Evolutionary conservation across 1,140 invertebrate species (phyloP), one percentile per base, ranked within the genome.

Genomic region (Drosophila nikananu): DNA sequence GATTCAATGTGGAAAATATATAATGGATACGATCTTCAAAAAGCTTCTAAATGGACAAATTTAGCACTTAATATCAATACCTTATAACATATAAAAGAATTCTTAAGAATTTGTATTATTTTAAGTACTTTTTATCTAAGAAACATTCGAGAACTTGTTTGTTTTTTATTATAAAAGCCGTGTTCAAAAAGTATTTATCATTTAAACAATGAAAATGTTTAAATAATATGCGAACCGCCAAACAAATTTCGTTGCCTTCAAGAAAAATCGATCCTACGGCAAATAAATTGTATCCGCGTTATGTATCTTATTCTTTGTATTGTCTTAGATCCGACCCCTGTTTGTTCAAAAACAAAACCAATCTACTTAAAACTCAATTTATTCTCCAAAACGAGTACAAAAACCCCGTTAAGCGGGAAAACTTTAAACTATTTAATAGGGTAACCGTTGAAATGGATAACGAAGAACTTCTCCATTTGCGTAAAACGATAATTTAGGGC

Each of bases 401-500:
- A 35, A 25, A 30, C 25, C 23, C 35, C 21, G 32, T 72, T 58
- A 17, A 39, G 49, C n/a, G 17, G 19, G 3, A 30, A 27, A 21
- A 57, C 63, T 49, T 35, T 39, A 17, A 42, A 44, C n/a, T 73
- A 44, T 74, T 37, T 61, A 61, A 51, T 52, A 49, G 67, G 49
- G 49, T 63, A 48, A 46, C 42, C 32, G 27, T n/a, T 35, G 15
- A 15, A 61, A 19, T 48, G 41, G 65, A 77, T 61, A 70, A 49
- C 65, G 60, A 35, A 46, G 51, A 78, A 78, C 51, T 77, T 59
- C 35, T 51, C 52, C 72, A 68, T 55, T 67, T 46, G 57, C 78
- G 52, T 76, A 41, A 25, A 79, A 49, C 82, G 86, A 91, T 89
- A 89, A 89, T 90, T 89, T 91, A 89, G 75, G 57, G 75, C 51